phyloP scores from a whole-genome alignment of 2,888 invertebrate species.

The Ischnura elegans region DNA sequence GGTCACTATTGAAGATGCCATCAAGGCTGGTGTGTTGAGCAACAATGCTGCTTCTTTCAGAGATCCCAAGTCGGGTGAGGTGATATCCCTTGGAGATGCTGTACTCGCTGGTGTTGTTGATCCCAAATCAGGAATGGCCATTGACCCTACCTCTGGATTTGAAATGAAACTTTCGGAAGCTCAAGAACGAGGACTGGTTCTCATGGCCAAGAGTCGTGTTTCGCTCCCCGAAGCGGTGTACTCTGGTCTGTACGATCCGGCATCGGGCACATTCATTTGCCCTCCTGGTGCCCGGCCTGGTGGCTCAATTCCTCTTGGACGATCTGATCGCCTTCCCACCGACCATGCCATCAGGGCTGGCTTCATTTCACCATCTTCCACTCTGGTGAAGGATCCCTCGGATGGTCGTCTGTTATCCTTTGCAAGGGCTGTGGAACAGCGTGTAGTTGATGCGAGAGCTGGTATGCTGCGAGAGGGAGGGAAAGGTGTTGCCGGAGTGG shows the following conservation, averaged over 20 bases:
- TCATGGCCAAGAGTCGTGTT: conserved; percentile 90
- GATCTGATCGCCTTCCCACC: conserved; percentile 85
- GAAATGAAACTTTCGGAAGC: conserved; percentile 91
- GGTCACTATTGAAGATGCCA: conserved; percentile 87
- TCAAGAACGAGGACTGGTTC: conserved; percentile 88
- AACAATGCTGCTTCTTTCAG: conserved; percentile 88
- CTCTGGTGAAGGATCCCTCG: conserved; percentile 88
- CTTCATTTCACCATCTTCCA: conserved; percentile 90
- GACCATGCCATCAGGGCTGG: conserved; percentile 92
- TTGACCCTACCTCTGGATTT: conserved; percentile 87
- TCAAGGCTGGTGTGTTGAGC: conserved; percentile 87
- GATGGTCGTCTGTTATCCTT: conserved; percentile 89
- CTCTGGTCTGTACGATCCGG: conserved; percentile 93
- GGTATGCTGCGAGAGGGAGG: conserved; percentile 84
- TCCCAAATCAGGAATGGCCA: conserved; percentile 88
- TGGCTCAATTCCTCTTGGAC: conserved; percentile 43
- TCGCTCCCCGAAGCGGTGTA: conserved; percentile 94
- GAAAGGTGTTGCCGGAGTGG: conserved; percentile 78
- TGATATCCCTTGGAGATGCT: conserved; percentile 89
- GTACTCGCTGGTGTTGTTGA: conserved; percentile 88
- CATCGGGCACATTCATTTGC: conserved; percentile 90
- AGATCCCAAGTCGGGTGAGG: conserved; percentile 89
- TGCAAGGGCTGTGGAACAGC: conserved; percentile 88
- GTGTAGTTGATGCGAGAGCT: conserved; percentile 87
- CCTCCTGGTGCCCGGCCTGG: conserved; percentile 82